phyloP scores from a whole-genome alignment of 2,113 vertebrate genomes.

The Dromiciops gliroides region DNA sequence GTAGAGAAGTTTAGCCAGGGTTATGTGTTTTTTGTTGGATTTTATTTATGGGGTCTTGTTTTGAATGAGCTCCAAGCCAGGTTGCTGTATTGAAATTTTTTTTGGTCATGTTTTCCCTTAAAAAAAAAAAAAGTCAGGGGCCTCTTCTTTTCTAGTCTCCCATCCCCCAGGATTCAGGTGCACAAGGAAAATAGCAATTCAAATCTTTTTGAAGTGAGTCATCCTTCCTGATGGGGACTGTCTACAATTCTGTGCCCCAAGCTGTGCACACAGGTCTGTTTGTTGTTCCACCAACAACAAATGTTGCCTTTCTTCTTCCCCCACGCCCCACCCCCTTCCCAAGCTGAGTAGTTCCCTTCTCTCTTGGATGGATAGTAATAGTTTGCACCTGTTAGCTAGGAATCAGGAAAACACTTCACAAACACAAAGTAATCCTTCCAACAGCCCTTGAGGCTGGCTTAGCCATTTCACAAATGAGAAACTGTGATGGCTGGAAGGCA shows the following conservation, averaged over 20 bases:
- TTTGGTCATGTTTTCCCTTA: conserved; percentile 5
- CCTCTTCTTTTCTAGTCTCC: conserved; percentile 32
- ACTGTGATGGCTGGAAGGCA: conserved; percentile 22
- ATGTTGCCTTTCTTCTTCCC: neutral
- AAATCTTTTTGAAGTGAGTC: conserved; percentile 19
- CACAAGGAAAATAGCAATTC: conserved; percentile 13
- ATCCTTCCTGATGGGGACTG: conserved; percentile 9
- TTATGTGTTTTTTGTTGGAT: conserved; percentile 13
- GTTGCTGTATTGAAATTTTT: conserved; percentile 21
- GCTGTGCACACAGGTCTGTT: neutral
- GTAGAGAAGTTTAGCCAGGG: neutral
- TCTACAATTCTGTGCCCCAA: neutral
- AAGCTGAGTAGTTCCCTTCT: conserved; percentile 13
- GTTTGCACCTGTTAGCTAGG: conserved; percentile 59
- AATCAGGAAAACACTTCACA: conserved; percentile 54
- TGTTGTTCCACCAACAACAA: conserved; percentile 45
- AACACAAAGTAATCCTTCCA: conserved; percentile 53
- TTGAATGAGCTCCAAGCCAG: neutral
- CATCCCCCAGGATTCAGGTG: conserved; percentile 15
- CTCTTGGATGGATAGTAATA: conserved; percentile 27
- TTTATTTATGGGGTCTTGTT: conserved; percentile 10
- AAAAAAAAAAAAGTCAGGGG: conserved; percentile 10
- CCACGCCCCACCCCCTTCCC: neutral
- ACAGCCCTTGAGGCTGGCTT: conserved; percentile 16
- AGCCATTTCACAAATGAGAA: conserved; percentile 45